Evolutionary conservation across 2,888 invertebrate species (phyloP).

Genomic region (Hypolimnas misippus): DNA sequence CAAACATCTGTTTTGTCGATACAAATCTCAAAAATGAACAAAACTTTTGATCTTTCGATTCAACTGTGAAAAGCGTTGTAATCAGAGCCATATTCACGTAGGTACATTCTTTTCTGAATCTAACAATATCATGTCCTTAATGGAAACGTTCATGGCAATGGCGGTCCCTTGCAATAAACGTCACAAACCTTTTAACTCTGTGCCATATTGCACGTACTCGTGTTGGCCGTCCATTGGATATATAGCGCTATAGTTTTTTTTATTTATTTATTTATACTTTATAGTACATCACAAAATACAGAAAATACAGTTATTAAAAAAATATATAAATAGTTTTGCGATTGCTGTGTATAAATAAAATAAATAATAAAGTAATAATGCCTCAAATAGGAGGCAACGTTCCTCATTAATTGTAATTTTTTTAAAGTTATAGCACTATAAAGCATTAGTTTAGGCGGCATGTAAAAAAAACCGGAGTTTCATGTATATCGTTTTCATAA

Average conservation of each 20-base stretch:
- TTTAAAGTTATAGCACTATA: too few relatives aligned
- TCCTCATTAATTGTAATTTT: too few relatives aligned
- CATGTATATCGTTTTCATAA: too few relatives aligned
- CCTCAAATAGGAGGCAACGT: too few relatives aligned
- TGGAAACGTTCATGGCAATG: slow-evolving; percentile 31
- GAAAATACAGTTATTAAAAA: neutral
- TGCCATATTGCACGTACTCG: slow-evolving; percentile 21
- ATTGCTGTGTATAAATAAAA: too few relatives aligned
- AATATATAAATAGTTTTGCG: too few relatives aligned
- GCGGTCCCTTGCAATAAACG: slow-evolving; percentile 37
- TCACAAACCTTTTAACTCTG: slow-evolving; percentile 41
- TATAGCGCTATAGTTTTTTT: neutral
- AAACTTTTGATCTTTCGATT: neutral
- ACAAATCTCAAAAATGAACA: neutral
- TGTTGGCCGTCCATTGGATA: neutral
- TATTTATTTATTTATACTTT: too few relatives aligned
- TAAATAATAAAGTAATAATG: too few relatives aligned
- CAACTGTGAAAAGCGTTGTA: neutral
- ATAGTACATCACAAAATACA: too few relatives aligned
- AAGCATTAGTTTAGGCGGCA: too few relatives aligned
- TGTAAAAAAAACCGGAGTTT: too few relatives aligned
- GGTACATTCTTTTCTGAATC: slow-evolving; percentile 23
- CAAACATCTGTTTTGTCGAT: neutral
- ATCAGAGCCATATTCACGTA: slow-evolving; percentile 7
- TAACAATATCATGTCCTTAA: slow-evolving; percentile 35